Evolutionary conservation across 2,113 vertebrate genomes (phyloP).

Genomic region (Colossoma macropomum): DNA sequence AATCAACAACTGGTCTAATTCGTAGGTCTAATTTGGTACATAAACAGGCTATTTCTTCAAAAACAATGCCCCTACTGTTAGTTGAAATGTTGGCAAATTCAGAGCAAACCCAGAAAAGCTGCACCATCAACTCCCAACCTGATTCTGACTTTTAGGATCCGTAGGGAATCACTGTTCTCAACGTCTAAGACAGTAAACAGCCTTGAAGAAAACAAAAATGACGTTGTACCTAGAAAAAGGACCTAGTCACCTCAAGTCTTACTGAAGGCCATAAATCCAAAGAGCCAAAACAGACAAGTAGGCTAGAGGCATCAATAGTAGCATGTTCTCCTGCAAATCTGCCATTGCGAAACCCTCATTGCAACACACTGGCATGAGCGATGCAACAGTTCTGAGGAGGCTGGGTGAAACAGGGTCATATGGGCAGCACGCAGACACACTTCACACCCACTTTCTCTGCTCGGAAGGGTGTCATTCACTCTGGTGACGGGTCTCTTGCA

Average conservation of each 20-base stretch:
- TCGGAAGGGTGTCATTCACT: neutral
- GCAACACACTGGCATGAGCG: conserved; percentile 14
- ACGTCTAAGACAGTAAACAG: neutral
- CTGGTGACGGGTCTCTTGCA: neutral
- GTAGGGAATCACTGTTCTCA: neutral
- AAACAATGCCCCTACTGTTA: no score
- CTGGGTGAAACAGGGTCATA: conserved; percentile 14
- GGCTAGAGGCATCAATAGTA: conserved; percentile 9
- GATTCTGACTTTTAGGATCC: neutral
- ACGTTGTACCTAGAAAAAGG: neutral
- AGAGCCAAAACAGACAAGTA: neutral
- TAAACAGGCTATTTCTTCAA: no score
- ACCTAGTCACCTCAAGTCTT: neutral
- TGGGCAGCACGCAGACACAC: neutral
- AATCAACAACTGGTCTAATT: no score
- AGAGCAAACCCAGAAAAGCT: neutral
- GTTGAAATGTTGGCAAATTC: no score
- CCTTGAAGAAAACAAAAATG: neutral
- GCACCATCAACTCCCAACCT: neutral
- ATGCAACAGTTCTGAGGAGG: conserved; percentile 14
- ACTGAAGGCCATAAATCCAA: neutral
- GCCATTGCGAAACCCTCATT: conserved; percentile 31
- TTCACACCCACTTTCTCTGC: conserved; percentile 23
- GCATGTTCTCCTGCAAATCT: neutral
- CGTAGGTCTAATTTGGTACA: no score